Evolutionary conservation across 1,140 invertebrate species (phyloP), one percentile per base, ranked within the genome.

Genomic region (Sarcophaga peregrina): DNA sequence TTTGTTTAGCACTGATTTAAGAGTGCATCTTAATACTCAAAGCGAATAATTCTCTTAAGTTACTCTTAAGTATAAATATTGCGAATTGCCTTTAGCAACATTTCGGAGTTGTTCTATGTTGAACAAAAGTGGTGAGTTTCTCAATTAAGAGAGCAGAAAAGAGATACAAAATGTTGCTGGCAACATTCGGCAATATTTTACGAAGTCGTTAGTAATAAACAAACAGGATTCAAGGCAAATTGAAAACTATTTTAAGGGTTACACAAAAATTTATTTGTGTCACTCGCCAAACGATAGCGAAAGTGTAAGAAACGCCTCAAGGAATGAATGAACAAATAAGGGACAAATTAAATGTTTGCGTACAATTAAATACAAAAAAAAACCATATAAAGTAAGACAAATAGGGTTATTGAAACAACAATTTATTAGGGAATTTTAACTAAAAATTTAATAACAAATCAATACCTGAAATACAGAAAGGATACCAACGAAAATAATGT

Each of bases 211-310:
- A n/a, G 58, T 68, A 7, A 7, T 15, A 15, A 68, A 68, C 58
- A 15, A 15, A 58, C 6, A 4, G 17, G 20, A 68, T n/a, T 20
- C 10, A n/a, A 68, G 17, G 62, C 62, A 68, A 58, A 17, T 48
- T 48, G 46, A 48, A 78, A 3, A 20, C 46, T 48, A 47, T 78
- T 78, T 78, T 78, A 78, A 78, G 75, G 75, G 48, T 78, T 50
- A 50, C 48, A 50, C 47, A 48, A 78, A 78, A 78, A 25, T 78
- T 81, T 81, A 74, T 81, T 45, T 74, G 80, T 83, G 83, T 83
- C 83, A 83, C 81, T 83, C 83, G 68, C 68, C 68, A 37, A 74
- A 52, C 45, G 83, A 81, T 81, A 83, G 83, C 68, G 83, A 83
- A 83, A 83, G 83, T 83, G 83, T 58, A 68, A 68, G 17, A 20